These are phyloP conservation scores for Lethenteron camtschaticum DNA, from an alignment of 2,113 vertebrate species.

Conservation along the genomic window DNA sequence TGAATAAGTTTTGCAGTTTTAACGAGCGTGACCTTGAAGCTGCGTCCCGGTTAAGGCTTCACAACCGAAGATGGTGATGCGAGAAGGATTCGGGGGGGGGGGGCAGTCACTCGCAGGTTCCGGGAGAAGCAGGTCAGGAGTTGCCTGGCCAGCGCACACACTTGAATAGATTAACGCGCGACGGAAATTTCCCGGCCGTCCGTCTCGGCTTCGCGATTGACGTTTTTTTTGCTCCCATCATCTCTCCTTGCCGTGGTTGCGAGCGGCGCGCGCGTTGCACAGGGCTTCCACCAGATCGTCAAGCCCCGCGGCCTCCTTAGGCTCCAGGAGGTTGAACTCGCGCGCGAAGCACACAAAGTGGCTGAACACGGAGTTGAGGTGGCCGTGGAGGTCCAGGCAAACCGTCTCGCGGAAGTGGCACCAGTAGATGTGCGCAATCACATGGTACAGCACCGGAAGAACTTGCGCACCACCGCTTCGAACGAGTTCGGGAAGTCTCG, in stretches of 20 bases:
- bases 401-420: constrained; percentile 93
- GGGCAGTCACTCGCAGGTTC: too few species aligned
- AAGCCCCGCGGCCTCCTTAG: constrained; percentile 93
- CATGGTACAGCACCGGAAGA: constrained; percentile 83
- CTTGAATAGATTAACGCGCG: too few species aligned
- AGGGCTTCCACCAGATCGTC: constrained; percentile 90
- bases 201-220: too few species aligned
- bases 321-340: constrained; percentile 93
- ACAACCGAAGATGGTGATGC: too few species aligned
- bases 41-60: too few species aligned
- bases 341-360: constrained; percentile 95
- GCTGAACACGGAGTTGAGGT: constrained; percentile 86
- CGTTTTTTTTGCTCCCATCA: too few species aligned
- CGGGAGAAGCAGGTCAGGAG: too few species aligned
- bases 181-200: too few species aligned
- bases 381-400: constrained; percentile 81
- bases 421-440: constrained; percentile 96
- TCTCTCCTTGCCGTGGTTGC: constrained; percentile 18
- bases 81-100: too few species aligned
- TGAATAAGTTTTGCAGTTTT: too few species aligned
- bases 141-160: too few species aligned
- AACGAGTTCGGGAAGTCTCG: constrained; percentile 91
- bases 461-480: constrained; percentile 87
- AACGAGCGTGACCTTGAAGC: too few species aligned
- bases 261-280: constrained; percentile 21